Evolutionary conservation across 2,113 vertebrate genomes (phyloP).

Genomic region (Mastomys coucha): DNA sequence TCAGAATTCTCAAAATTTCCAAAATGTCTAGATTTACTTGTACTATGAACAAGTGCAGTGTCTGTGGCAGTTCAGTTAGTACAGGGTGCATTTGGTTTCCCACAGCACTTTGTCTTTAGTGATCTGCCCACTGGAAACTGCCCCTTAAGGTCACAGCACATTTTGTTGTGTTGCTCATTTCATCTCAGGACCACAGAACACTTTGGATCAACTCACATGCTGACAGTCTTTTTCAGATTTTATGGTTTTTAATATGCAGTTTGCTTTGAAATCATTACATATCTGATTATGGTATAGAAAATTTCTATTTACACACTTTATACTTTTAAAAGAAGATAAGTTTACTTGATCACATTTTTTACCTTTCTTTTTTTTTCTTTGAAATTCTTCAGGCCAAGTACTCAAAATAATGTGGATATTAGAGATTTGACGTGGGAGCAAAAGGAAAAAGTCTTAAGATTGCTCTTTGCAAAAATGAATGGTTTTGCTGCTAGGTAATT

Average conservation of each 20-base stretch:
- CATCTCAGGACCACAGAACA: background rate
- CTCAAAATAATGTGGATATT: conserved; percentile 87
- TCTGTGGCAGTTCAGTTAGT: background rate
- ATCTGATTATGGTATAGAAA: conserved; percentile 2
- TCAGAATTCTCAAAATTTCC: background rate
- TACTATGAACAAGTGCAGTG: background rate
- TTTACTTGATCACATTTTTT: conserved; percentile 50
- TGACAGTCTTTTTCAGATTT: conserved; percentile 47
- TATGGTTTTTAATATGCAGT: conserved; percentile 35
- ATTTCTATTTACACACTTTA: conserved; percentile 4
- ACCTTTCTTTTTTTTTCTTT: conserved; percentile 48
- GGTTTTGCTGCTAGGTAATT: conserved; percentile 86
- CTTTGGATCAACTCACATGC: background rate
- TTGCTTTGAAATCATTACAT: conserved; percentile 42
- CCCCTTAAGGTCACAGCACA: background rate
- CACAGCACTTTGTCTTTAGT: background rate
- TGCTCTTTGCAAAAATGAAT: conserved; percentile 96
- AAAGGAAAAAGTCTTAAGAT: conserved; percentile 91
- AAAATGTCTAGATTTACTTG: background rate
- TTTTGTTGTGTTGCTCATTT: conserved; percentile 41
- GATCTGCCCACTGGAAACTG: background rate
- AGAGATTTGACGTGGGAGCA: conserved; percentile 94
- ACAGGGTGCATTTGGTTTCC: background rate
- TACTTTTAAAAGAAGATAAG: conserved; percentile 52
- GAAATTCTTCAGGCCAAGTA: conserved; percentile 84